Conservation (phyloP, 1,140 invertebrate genomes). For the Piezodorus guildinii region DNA sequence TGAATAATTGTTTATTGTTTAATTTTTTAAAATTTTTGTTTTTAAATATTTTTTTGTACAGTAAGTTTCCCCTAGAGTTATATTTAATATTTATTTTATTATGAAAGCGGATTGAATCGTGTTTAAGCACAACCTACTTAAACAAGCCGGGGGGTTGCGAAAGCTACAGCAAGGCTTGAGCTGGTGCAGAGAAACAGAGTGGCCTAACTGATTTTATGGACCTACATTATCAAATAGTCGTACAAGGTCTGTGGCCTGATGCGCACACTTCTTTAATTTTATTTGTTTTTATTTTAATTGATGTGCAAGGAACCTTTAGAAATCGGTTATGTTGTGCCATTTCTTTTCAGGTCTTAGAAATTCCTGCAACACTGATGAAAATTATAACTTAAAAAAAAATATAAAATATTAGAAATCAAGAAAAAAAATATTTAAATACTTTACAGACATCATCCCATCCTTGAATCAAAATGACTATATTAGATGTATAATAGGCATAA, state of each 20-base stretch:
- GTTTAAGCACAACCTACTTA: not conserved
- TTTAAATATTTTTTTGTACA: slow-evolving; percentile 4
- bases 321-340: not conserved
- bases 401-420: not conserved
- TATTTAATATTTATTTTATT: slow-evolving; percentile 1
- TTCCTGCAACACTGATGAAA: not conserved
- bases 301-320: not conserved
- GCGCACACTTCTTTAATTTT: not conserved
- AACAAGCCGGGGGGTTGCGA: too few species aligned
- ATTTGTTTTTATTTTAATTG: not conserved
- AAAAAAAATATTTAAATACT: not conserved
- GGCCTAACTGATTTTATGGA: slow-evolving; percentile 1
- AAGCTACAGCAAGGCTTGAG: too few species aligned
- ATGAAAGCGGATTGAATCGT: not conserved
- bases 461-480: slow-evolving; percentile 8
- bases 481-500: slow-evolving; percentile 3
- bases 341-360: not conserved
- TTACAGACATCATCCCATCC: not conserved
- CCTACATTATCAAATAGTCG: slow-evolving; percentile 4
- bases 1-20: slow-evolving; percentile 9
- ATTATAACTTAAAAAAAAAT: not conserved
- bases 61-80: slow-evolving; percentile 2
- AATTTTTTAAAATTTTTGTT: slow-evolving; percentile 1
- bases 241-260: not conserved
- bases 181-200: slow-evolving; percentile 4